Conservation (phyloP, 2,113 vertebrate species). For the Galbula dea region DNA sequence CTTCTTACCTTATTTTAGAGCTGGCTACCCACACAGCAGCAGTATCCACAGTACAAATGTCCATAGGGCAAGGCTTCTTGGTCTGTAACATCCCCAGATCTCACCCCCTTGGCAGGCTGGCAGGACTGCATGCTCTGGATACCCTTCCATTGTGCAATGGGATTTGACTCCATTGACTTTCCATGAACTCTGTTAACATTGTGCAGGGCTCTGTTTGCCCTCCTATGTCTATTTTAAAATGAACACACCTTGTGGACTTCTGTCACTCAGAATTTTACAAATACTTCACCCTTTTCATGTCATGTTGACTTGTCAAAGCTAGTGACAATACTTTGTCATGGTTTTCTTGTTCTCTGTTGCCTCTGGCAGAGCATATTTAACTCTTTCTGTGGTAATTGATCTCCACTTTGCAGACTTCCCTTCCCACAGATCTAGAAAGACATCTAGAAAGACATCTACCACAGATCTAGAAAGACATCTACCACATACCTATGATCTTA, state of each 20-base stretch:
- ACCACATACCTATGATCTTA: not conserved
- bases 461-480: not conserved
- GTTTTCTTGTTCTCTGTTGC: slow-evolving; percentile 17
- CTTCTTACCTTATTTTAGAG: not conserved
- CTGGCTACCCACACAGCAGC: not conserved
- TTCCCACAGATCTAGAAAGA: not conserved
- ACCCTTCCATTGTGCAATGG: slow-evolving; percentile 38
- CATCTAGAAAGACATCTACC: not conserved
- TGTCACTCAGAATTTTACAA: slow-evolving; percentile 57
- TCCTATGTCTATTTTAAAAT: slow-evolving; percentile 59
- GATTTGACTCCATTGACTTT: slow-evolving; percentile 50
- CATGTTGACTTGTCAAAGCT: not conserved
- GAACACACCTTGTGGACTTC: slow-evolving; percentile 45
- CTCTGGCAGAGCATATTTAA: not conserved
- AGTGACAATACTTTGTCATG: not conserved
- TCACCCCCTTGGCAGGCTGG: not conserved
- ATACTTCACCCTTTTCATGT: slow-evolving; percentile 42
- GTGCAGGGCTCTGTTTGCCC: slow-evolving; percentile 1
- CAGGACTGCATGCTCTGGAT: not conserved
- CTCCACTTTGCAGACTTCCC: not conserved
- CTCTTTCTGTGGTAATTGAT: not conserved
- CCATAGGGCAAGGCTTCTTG: not conserved
- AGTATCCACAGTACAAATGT: not conserved
- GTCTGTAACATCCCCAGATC: not conserved
- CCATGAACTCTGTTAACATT: slow-evolving; percentile 37